phyloP scores from a whole-genome alignment of 1,140 invertebrate species.

The Diabrotica virgifera region DNA sequence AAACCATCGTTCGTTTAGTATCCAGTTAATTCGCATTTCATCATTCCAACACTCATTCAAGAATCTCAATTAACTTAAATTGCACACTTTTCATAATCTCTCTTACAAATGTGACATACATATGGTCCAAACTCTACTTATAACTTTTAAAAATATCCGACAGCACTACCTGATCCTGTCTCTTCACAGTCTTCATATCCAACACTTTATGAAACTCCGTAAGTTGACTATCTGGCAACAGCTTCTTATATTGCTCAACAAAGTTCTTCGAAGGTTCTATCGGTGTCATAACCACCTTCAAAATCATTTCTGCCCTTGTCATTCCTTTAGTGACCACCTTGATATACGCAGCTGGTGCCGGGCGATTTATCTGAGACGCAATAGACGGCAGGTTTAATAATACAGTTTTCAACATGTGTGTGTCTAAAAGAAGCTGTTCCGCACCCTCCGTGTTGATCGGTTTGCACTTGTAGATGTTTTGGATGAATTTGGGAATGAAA shows the following conservation, averaged over 20 bases:
- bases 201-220: conserved; percentile 94
- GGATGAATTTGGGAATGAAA: conserved; percentile 94
- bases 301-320: conserved; percentile 97
- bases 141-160: conserved; percentile 41
- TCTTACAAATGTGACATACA: not conserved
- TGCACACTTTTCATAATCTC: too few species aligned
- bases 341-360: conserved; percentile 80
- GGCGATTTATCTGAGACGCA: conserved; percentile 80
- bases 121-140: conserved; percentile 13
- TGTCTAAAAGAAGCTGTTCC: conserved; percentile 96
- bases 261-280: conserved; percentile 83
- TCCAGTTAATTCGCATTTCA: too few species aligned
- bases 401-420: conserved; percentile 95
- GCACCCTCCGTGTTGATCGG: conserved; percentile 90
- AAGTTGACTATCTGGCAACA: conserved; percentile 86
- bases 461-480: conserved; percentile 92
- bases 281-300: conserved; percentile 97
- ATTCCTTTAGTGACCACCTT: conserved; percentile 92
- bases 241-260: conserved; percentile 85
- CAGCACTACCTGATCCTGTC: conserved; percentile 43
- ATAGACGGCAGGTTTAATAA: conserved; percentile 93
- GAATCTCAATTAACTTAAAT: too few species aligned
- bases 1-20: too few species aligned
- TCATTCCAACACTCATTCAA: too few species aligned
- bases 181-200: conserved; percentile 87